Evolutionary conservation across 2,113 vertebrate genomes (phyloP).

Genomic region (Candoia aspera): DNA sequence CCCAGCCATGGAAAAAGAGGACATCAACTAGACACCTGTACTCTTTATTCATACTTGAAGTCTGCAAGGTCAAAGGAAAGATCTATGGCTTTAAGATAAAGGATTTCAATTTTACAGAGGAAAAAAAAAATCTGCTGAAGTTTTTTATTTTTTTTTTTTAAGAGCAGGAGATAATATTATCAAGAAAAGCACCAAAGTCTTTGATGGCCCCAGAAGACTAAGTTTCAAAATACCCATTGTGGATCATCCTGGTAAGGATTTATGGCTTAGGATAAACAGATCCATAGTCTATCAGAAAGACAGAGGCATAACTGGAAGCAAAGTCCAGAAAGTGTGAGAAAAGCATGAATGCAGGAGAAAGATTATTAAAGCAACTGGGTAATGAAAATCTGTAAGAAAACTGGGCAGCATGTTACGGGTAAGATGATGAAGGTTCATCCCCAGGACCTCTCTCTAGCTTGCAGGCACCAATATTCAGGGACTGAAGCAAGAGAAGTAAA

Average conservation of each 20-base stretch:
- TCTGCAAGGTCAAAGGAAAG: slow-evolving; percentile 30
- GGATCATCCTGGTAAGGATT: slow-evolving; percentile 41
- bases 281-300: slow-evolving; percentile 43
- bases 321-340: slow-evolving; percentile 32
- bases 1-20: not conserved
- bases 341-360: slow-evolving; percentile 15
- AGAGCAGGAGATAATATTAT: slow-evolving; percentile 51
- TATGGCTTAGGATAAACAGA: slow-evolving; percentile 49
- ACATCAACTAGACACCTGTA: slow-evolving; percentile 27
- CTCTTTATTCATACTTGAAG: slow-evolving; percentile 48
- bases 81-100: slow-evolving; percentile 53
- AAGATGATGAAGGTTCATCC: slow-evolving; percentile 44
- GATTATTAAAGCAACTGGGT: slow-evolving; percentile 34
- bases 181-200: slow-evolving; percentile 42
- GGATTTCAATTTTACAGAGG: slow-evolving; percentile 58
- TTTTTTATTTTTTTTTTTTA: slow-evolving; percentile 51
- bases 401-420: slow-evolving; percentile 23
- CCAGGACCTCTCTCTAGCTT: slow-evolving; percentile 23
- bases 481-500: not conserved
- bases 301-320: slow-evolving; percentile 25
- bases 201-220: slow-evolving; percentile 38
- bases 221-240: slow-evolving; percentile 44
- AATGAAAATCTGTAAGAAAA: slow-evolving; percentile 48
- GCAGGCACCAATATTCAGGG: slow-evolving; percentile 22
- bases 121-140: slow-evolving; percentile 45